Evolutionary conservation across 2,888 invertebrate genomes (phyloP).

Genomic region (Andrena marginata): DNA sequence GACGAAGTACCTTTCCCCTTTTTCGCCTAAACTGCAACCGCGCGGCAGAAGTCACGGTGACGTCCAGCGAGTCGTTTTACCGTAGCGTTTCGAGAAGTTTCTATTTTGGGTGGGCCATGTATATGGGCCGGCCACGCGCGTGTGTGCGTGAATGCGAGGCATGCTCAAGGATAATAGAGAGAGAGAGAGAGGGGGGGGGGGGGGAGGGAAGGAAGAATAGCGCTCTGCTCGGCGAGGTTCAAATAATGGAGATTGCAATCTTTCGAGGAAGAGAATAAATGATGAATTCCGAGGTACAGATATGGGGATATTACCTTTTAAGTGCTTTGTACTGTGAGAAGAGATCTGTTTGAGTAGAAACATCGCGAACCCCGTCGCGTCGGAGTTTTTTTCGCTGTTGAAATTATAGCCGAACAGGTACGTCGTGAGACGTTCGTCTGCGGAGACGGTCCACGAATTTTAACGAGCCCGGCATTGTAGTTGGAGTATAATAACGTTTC

Average conservation of each 20-base stretch:
- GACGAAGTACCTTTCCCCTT: neutral
- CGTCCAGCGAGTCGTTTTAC: neutral
- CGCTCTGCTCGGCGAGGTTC: neutral
- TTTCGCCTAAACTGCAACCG: too few species aligned
- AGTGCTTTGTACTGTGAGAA: neutral
- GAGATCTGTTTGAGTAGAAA: neutral
- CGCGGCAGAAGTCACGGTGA: neutral
- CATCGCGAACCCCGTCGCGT: neutral
- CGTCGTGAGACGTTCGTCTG: neutral
- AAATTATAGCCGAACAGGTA: neutral
- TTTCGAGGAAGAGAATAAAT: conserved; percentile 10
- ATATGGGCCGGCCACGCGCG: neutral
- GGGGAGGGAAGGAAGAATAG: conserved; percentile 2
- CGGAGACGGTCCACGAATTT: neutral
- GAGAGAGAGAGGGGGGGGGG: too few species aligned
- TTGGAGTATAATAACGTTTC: neutral
- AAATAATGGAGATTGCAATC: conserved; percentile 20
- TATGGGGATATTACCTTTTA: conserved; percentile 1
- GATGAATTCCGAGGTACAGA: conserved; percentile 8
- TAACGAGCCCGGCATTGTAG: neutral
- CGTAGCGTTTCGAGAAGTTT: conserved; percentile 7
- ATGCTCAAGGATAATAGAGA: conserved; percentile 21
- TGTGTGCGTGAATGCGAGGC: neutral
- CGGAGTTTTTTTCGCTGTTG: neutral
- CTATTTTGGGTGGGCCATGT: neutral